Percentiles rank a stretch among this genome's conserved stretches.
Conservation (phyloP, 2,113 vertebrate species). For the Leucoraja erinaceus region DNA sequence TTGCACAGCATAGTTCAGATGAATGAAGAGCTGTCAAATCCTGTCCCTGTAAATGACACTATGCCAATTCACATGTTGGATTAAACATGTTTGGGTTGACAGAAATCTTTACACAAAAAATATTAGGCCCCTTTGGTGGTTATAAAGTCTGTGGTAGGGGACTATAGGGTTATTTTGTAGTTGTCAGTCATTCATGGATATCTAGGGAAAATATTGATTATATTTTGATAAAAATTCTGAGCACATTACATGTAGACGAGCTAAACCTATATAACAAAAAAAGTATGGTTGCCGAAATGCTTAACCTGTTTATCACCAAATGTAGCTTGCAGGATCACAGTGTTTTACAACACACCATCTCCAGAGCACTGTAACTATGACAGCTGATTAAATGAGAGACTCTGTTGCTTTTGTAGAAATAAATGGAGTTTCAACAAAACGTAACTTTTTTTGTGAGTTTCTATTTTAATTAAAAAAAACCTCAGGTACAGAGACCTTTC, state of each 20-base stretch:
- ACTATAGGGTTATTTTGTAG: slow-evolving; percentile 19
- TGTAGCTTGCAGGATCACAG: background rate
- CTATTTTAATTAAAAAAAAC: too few relatives aligned
- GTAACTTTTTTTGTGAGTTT: too few relatives aligned
- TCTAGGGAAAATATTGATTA: slow-evolving; percentile 53
- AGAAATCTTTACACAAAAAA: background rate
- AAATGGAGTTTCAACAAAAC: too few relatives aligned
- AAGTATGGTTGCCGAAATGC: background rate
- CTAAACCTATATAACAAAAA: slow-evolving; percentile 12
- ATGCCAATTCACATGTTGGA: background rate
- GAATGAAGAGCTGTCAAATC: slow-evolving; percentile 43
- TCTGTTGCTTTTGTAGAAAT: too few relatives aligned
- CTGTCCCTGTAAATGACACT: slow-evolving; percentile 34
- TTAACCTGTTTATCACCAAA: slow-evolving; percentile 9
- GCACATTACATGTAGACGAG: slow-evolving; percentile 42
- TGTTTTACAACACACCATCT: background rate
- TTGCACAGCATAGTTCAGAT: slow-evolving; percentile 38
- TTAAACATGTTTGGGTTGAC: background rate
- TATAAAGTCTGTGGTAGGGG: slow-evolving; percentile 32
- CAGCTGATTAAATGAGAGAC: too few relatives aligned
- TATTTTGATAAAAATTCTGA: slow-evolving; percentile 57
- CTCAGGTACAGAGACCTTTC: too few relatives aligned
- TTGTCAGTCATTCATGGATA: slow-evolving; percentile 22
- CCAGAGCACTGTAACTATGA: too few relatives aligned
- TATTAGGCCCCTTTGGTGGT: background rate